Base-by-base conservation (phyloP, 1,140 invertebrate genomes). In the Lanistes nyassanus region DNA sequence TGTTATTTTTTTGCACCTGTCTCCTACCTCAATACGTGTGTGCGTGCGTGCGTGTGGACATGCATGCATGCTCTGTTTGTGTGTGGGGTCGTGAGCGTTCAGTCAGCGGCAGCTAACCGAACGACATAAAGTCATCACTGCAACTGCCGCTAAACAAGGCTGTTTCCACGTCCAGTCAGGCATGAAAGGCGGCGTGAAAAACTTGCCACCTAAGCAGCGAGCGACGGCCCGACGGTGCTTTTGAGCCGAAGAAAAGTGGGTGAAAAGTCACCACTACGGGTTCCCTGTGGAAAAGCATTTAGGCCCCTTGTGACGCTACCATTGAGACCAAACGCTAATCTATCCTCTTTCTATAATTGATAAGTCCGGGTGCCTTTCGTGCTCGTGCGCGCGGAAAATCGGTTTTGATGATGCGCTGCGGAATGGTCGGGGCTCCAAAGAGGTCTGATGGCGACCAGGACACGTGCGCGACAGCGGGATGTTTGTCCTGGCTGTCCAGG, bases 361-460 rank as follows among this genome's bases (percentile, higher is more conserved):
- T 72, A 72, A 72, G 69, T 72, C 53, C 69, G 69, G 31, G 23
- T 55, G 37, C 69, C 42, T 60, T 72, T 72, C 5, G 36, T n/a
- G 56, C 23, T 13, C 60, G 56, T 3, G 69, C 36, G 26, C 2
- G 69, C 36, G 69, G 56, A 72, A 72, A 72, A 72, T 72, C 69
- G 69, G 69, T 72, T 72, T 72, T 72, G 69, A 29, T 56, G 69
- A 72, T 72, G 69, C 47, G 69, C 56, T 37, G 1, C 21, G 42
- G 42, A 47, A 9, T 47, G 42, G 42, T 47, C 9, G 42, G 42
- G 42, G 9, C 42, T 47, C 42, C 2, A 47, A 47, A 47, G 42
- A 9, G 19, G 9, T 47, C 42, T 47, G 42, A 47, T 47, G 42
- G 42, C 42, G 42, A 47, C 42, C 42, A 47, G 42, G 19, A 47